Evolutionary conservation across 2,113 vertebrate genomes (phyloP), one percentile per base, ranked within the genome.

Genomic region (Malurus elegans): DNA sequence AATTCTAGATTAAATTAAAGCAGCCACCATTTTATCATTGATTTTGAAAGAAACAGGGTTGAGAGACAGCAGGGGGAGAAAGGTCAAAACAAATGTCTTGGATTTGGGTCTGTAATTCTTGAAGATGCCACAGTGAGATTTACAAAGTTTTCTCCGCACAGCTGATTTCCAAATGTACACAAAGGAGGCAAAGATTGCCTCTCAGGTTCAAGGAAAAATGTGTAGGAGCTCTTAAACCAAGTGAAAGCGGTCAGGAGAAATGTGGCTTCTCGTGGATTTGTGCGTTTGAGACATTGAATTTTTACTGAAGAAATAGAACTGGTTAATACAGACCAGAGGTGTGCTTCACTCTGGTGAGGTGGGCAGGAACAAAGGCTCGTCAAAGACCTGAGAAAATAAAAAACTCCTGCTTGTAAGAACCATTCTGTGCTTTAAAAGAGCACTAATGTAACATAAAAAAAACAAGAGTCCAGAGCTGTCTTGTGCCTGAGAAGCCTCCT

Each of bases 301-400:
- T 74, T 51, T 78, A 31, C 44, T 48, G 18, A 24, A 47, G 47
- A 62, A 74, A n/a, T 10, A 36, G 10, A 24, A 42, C n/a, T 32
- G 2, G 0, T 53, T 38, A 66, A 18, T 17, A 28, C 0, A 44
- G 76, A 42, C 12, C 8, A 32, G 31, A 1, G 4, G 19, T 3
- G 8, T 31, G 34, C 57, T 80, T 62, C 34, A 11, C 31, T 8
- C 17, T 17, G 54, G 31, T 14, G 72, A 86, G 56, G 58, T 10
- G n/a, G 40, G 38, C 14, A 31, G 38, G 71, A 64, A 64, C 58
- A 56, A 9, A 34, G 53, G 26, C 31, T 72, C 65, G 31, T 7
- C 61, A 26, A 17, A 54, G 34, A 58, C 32, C 18, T 0, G 2
- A 58, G 60, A 88, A 79, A 72, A 2, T 44, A 71, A 71, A 64